Evolutionary conservation across 2,797 vertebrate species (phyloP), one percentile per base, ranked within the genome.

Genomic region (Ctenochaetus hawaiiensis): DNA sequence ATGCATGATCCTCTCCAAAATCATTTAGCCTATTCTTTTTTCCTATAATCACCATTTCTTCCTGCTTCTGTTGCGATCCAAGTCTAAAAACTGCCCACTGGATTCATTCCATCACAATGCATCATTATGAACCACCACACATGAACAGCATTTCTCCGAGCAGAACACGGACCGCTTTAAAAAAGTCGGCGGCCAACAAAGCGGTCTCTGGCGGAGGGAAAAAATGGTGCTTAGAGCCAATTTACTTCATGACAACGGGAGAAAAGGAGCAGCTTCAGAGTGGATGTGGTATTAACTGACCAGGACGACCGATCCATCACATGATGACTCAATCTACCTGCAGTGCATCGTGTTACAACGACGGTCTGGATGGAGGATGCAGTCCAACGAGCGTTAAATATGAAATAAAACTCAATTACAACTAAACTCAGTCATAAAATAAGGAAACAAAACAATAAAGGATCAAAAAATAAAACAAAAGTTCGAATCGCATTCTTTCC

Each of bases 111-210:
- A 39, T 79, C 52, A 65, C 18, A 49, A 52, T 58, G 54, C 68
- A 66, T 81, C 66, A 77, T 75, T 71, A 83, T 76, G 72, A 73
- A 43, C 57, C 72, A 62, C 34, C 65, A 37, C 76, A 81, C 57
- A 70, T 23, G 47, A 80, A 39, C 69, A 82, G 75, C 48, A 43
- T 72, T 61, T 80, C 54, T 43, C 67, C 23, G 8, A 76, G 71
- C 62, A 47, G 69, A 45, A 61, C 11, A 8, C 78, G 45, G 18
- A n/a, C 66, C 43, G 51, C 54, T 72, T 69, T 59, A 44, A 44
- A 61, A 61, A 70, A 73, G 20, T 58, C 47, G 43, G 68, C 56
- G 51, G 75, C 48, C 53, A 58, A 34, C n/a, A 44, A 44, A 56
- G 73, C 54, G 39, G 73, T 56, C 47, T 76, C 61, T 47, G 34